Conservation (phyloP, 2,888 invertebrate genomes). For the Hydraecia micacea region DNA sequence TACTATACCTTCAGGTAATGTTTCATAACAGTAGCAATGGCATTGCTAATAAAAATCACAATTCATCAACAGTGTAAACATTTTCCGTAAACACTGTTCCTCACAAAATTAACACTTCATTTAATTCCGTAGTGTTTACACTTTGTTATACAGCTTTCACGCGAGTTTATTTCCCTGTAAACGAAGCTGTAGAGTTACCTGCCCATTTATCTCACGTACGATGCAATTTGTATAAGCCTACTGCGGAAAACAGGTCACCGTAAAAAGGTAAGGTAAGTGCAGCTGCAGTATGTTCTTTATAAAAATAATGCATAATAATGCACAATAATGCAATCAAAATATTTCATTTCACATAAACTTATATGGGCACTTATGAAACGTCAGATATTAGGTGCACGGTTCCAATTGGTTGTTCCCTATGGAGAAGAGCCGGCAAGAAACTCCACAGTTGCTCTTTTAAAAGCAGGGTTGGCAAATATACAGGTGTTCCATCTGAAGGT, state of each 20-base stretch:
- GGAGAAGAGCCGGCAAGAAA: too few relatives aligned
- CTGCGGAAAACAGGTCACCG: conserved; percentile 7
- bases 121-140: conserved; percentile 14
- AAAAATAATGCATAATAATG: neutral
- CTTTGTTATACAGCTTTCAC: conserved; percentile 19
- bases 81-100: neutral
- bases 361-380: too few relatives aligned
- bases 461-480: neutral
- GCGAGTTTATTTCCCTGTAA: conserved; percentile 30
- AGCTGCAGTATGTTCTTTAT: neutral
- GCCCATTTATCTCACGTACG: conserved; percentile 14
- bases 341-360: too few relatives aligned
- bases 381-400: too few relatives aligned
- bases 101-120: conserved; percentile 17
- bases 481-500: neutral
- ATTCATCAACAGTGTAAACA: conserved; percentile 5
- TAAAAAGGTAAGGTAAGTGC: conserved; percentile 15
- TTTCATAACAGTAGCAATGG: neutral
- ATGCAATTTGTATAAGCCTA: conserved; percentile 37
- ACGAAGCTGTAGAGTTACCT: conserved; percentile 24
- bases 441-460: too few relatives aligned
- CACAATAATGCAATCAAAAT: neutral
- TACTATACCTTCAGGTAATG: neutral
- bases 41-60: neutral
- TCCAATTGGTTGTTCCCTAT: too few relatives aligned